Percentiles rank a stretch among this genome's conserved stretches.
Conservation (phyloP, 2,888 invertebrate genomes). For the Hydrotaea cyrtoneurina region DNA sequence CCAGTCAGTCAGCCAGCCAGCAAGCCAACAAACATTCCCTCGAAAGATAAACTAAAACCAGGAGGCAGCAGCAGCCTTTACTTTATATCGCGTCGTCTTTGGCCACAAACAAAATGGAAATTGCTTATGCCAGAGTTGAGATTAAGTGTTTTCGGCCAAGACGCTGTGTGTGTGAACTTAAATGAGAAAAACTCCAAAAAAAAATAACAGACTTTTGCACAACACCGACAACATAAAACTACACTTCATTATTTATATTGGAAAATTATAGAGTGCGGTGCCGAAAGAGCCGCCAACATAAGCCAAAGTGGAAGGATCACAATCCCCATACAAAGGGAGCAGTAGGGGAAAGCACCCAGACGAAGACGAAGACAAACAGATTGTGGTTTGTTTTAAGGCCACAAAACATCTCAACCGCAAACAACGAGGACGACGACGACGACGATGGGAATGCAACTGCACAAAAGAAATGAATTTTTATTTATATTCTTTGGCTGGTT, state of each 20-base stretch:
- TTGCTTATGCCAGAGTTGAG: neutral
- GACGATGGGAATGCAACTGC: conserved; percentile 14
- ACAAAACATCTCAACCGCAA: conserved; percentile 26
- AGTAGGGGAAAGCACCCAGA: conserved; percentile 19
- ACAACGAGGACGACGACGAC: neutral
- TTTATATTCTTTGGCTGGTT: conserved; percentile 18
- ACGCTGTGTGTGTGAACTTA: conserved; percentile 22
- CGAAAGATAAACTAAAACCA: neutral
- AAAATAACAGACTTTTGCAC: conserved; percentile 33
- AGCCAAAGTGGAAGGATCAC: conserved; percentile 28
- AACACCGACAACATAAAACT: conserved; percentile 39
- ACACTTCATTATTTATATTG: conserved; percentile 68
- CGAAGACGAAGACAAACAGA: neutral
- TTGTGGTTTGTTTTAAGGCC: conserved; percentile 33
- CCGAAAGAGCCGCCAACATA: neutral
- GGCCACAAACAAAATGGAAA: conserved; percentile 5
- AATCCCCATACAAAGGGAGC: neutral
- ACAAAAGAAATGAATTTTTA: conserved; percentile 25
- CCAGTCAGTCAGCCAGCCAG: too few species aligned
- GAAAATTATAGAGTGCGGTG: conserved; percentile 64
- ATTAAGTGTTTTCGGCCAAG: conserved; percentile 16
- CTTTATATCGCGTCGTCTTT: conserved; percentile 1
- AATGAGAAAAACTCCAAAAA: too few species aligned
- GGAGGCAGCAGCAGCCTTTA: neutral
- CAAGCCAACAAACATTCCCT: too few species aligned